Base-by-base conservation (phyloP, 2,113 vertebrate genomes). In the Meles meles region DNA sequence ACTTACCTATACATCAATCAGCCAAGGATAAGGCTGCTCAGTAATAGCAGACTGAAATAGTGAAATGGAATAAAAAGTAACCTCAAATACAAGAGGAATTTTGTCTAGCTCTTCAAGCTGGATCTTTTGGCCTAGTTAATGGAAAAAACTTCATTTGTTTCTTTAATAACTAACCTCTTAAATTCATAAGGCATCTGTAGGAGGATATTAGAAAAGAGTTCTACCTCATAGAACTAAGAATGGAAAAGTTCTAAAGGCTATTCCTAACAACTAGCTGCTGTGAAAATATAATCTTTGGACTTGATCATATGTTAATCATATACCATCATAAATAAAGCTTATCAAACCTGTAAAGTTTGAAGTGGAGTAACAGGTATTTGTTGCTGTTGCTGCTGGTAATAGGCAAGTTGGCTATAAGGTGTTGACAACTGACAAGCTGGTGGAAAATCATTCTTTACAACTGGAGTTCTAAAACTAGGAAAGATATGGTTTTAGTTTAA, bases 391-490 rank as follows among this genome's bases (percentile, higher is more conserved):
- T 98, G 97, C 59, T 98, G 88, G 61, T 98, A 98, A 95, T 44
- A 98, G 0, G 98, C 94, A 7, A 96, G 55, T 13, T 98, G 99
- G 97, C 97, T 98, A 91, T 99, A 99, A 12, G 99, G 98, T 95
- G 99, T 98, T 89, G 99, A 99, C 55, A 98, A 97, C 4, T 98
- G 98, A 87, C 98, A 97, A 89, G 98, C 98, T 37, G 98, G 90
- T 57, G 96, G 93, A 44, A 99, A 98, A 31, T 97, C 97, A 87
- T 98, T 99, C 97, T 99, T 99, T 74, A 99, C 97, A 71, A 99
- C 97, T 39, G 99, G 99, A 3, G 99, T 99, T 95, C 99, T 98
- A 97, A 99, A 99, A 98, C 99, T 99, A 85, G 42, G 74, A 98
- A 67, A 94, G 59, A 94, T 92, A 90, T 44, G 13, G 67, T 69